phyloP scores from a whole-genome alignment of 1,140 invertebrate genomes.

The Euschistus heros region DNA sequence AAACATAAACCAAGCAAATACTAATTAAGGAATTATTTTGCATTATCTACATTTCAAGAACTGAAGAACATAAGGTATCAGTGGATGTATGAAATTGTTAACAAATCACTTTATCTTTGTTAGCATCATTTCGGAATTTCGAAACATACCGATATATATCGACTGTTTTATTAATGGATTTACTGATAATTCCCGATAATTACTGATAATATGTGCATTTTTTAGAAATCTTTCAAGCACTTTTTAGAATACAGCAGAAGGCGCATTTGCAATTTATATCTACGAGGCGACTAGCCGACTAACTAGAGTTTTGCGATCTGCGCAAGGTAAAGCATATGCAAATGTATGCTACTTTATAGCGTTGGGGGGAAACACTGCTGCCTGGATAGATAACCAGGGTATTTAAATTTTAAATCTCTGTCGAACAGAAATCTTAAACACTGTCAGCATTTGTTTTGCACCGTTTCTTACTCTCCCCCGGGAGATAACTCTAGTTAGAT shows the following conservation, averaged over 20 bases:
- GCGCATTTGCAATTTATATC: conserved; percentile 10
- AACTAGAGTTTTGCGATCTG: conserved; percentile 14
- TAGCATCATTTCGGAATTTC: too few relatives aligned
- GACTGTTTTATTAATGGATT: neutral
- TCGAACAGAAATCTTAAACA: conserved; percentile 16
- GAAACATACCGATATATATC: too few relatives aligned
- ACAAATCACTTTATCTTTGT: too few relatives aligned
- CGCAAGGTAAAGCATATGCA: conserved; percentile 3
- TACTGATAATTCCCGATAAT: neutral
- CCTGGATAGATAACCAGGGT: conserved; percentile 7
- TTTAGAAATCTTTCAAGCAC: too few relatives aligned
- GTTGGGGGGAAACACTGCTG: conserved; percentile 1
- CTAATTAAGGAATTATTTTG: too few relatives aligned
- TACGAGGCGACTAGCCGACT: neutral
- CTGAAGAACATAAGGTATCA: too few relatives aligned
- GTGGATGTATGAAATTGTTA: too few relatives aligned
- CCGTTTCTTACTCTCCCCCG: neutral
- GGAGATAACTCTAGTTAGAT: conserved; percentile 6
- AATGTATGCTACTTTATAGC: conserved; percentile 13
- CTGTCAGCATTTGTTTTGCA: conserved; percentile 17
- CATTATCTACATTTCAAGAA: too few relatives aligned
- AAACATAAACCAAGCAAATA: too few relatives aligned
- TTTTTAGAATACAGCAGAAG: too few relatives aligned
- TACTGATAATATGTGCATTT: too few relatives aligned
- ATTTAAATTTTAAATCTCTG: conserved; percentile 16